Evolutionary conservation across 2,113 vertebrate species (phyloP), one percentile per base, ranked within the genome.

Genomic region (Parus major): DNA sequence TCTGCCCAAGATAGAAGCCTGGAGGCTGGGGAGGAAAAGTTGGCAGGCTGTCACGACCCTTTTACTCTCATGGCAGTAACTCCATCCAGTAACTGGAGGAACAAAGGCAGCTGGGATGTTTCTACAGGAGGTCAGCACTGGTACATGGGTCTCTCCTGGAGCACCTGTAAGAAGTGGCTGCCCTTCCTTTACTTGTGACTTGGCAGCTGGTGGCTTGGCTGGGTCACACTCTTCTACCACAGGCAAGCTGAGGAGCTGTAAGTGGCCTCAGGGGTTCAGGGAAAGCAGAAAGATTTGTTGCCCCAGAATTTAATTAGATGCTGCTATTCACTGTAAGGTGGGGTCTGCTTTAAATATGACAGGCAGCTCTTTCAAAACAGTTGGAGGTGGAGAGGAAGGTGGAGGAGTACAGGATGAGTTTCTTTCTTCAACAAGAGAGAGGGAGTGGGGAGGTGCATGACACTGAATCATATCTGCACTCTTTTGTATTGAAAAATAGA

Each of bases 321-420:
- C 39, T 42, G 9, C 52, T 59, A 71, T n/a, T 89, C 56, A 44
- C 57, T 19, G 1, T 44, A 31, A 73, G 52, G 21, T 52, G 39
- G 2, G 14, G 15, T 47, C 73, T 75, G 19, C 41, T 87, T 81
- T 79, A 55, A 95, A 60, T 63, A 56, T 59, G 65, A 92, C 39
- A 89, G 65, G 47, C 56, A 94, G 81, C 23, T 77, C 52, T 75
- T 84, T 84, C 61, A 89, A 82, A 91, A 84, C 52, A 86, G 33
- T 12, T 6, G 35, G 56, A 87, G 82, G 90, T 82, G 93, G 80
- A 89, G 25, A 65, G 36, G 39, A 91, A 91, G 56, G 69, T 59
- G 69, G 39, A 35, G 52, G 80, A 80, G 57, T 85, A 33, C 12
- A 68, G 65, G 19, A 85, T 84, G 73, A 79, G 24, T 36, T 84